Conservation (phyloP, 1,140 invertebrate species). For the Leptinotarsa undecemlineata region DNA sequence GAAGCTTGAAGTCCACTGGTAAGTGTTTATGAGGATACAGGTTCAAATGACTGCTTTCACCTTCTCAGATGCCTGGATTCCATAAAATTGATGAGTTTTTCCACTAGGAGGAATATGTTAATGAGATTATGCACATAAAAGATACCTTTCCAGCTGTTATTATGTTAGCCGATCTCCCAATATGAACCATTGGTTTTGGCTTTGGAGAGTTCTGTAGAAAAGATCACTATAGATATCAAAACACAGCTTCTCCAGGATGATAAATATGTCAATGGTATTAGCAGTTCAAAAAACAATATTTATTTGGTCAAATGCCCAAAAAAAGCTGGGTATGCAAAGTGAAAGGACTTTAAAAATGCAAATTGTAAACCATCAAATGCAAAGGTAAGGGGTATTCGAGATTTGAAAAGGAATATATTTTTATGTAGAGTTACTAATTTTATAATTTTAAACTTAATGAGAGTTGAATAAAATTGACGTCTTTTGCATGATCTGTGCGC, state of each 20-base stretch:
- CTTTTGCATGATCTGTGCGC: no score
- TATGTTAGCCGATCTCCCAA: no score
- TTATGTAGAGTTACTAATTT: no score
- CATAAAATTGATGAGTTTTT: neutral
- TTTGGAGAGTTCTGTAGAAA: no score
- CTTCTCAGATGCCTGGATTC: neutral
- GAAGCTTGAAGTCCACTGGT: neutral
- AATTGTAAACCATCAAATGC: neutral
- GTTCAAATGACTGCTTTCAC: neutral
- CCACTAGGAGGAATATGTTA: neutral
- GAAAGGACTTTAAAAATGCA: neutral
- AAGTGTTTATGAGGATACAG: neutral
- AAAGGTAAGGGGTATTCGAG: no score
- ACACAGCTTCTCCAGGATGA: neutral
- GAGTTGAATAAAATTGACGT: no score
- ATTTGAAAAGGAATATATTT: no score
- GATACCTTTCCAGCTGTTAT: no score
- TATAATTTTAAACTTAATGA: no score
- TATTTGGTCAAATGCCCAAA: neutral
- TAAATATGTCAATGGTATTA: neutral
- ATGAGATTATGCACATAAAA: no score
- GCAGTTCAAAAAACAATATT: neutral
- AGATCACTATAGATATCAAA: neutral
- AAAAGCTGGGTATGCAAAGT: neutral
- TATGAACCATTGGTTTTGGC: no score